Evolutionary conservation across 2,888 invertebrate species (phyloP).

Genomic region (Carterocephalus palaemon): DNA sequence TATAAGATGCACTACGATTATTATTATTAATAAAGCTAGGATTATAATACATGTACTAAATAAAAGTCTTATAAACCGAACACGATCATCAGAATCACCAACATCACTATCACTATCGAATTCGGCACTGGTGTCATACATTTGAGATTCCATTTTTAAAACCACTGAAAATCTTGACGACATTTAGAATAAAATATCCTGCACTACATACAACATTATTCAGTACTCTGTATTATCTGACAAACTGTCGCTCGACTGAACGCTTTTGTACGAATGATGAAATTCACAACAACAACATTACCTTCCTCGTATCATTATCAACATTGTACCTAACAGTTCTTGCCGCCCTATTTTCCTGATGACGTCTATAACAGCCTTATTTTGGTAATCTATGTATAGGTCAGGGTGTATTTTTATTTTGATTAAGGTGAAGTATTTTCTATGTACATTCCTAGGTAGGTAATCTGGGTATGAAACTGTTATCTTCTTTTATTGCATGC

Average conservation of each 20-base stretch:
- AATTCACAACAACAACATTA: not conserved
- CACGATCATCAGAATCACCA: constrained; percentile 6
- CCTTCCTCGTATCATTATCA: constrained; percentile 3
- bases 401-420: constrained; percentile 18
- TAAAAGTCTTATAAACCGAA: constrained; percentile 19
- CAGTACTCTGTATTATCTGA: too few species aligned
- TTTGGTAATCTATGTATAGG: constrained; percentile 21
- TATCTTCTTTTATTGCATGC: too few species aligned
- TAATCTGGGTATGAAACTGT: too few species aligned
- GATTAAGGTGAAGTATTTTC: constrained; percentile 4
- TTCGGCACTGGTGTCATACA: constrained; percentile 1
- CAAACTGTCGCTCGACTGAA: not conserved
- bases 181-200: too few species aligned
- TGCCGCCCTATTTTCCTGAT: constrained; percentile 13
- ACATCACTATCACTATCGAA: constrained; percentile 6
- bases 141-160: constrained; percentile 12
- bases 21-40: constrained; percentile 5
- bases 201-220: too few species aligned
- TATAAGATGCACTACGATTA: constrained; percentile 15
- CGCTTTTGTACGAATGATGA: not conserved
- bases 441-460: too few species aligned
- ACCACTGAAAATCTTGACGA: not conserved
- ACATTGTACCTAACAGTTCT: not conserved
- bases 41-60: constrained; percentile 20
- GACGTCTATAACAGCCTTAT: constrained; percentile 26